Percentiles rank a stretch among this genome's conserved stretches.
These are phyloP conservation scores for Eurypyga helias DNA, from an alignment of 2,113 vertebrate species.

Conservation along the genomic window DNA sequence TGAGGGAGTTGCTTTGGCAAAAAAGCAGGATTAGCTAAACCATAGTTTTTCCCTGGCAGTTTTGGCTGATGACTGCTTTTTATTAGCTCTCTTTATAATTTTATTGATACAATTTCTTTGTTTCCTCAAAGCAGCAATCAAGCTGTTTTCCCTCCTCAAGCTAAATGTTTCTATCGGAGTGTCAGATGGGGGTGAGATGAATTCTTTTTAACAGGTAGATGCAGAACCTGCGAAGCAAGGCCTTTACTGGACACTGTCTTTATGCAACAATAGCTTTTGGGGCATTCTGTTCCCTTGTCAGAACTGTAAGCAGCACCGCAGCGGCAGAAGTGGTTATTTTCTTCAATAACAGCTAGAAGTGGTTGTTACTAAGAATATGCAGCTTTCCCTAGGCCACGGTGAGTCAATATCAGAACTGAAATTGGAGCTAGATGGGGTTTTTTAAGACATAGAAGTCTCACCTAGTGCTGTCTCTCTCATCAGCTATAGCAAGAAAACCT, in stretches of 20 bases:
- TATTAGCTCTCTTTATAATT: conserved; percentile 14
- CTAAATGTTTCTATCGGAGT: background rate
- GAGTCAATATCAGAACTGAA: background rate
- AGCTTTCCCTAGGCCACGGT: background rate
- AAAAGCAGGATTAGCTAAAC: background rate
- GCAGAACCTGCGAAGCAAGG: background rate
- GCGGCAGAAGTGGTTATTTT: background rate
- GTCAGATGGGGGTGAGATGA: background rate
- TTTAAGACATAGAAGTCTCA: background rate
- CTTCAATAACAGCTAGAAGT: background rate
- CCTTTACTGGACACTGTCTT: background rate
- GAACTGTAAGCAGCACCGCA: background rate
- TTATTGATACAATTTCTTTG: background rate
- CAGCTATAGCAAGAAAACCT: background rate
- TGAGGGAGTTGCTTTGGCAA: background rate
- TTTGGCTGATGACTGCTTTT: conserved; percentile 33
- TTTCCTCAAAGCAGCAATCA: conserved; percentile 20
- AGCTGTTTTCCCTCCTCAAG: background rate
- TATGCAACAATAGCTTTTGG: background rate
- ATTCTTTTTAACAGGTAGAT: background rate
- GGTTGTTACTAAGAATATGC: background rate
- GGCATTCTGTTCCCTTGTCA: background rate
- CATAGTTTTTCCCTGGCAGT: background rate
- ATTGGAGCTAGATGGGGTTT: background rate
- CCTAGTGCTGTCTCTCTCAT: background rate